Evolutionary conservation across 2,888 invertebrate species (phyloP).

Genomic region (Mythimna pallens): DNA sequence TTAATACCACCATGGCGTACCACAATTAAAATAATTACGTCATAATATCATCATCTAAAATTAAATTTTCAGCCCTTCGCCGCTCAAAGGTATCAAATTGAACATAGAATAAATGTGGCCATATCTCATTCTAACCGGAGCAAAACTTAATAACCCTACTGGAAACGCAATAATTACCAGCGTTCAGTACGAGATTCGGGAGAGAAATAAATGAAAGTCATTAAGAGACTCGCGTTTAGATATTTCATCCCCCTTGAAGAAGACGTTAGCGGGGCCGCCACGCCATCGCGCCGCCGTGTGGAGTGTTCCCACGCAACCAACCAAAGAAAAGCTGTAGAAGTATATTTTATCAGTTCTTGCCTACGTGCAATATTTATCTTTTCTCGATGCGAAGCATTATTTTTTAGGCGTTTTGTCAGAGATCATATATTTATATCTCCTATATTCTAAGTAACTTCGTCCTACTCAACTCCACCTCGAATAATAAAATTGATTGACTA

Average conservation of each 20-base stretch:
- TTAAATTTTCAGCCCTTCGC: conserved; percentile 87
- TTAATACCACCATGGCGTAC: conserved; percentile 65
- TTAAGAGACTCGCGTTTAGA: conserved; percentile 89
- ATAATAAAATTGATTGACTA: too few species aligned
- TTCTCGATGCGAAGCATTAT: background rate
- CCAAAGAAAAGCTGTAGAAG: conserved; percentile 74
- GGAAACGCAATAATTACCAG: conserved; percentile 89
- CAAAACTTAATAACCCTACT: conserved; percentile 90
- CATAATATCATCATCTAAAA: conserved; percentile 84
- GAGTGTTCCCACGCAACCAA: conserved; percentile 83
- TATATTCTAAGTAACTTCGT: too few species aligned
- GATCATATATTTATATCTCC: too few species aligned
- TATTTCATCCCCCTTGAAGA: conserved; percentile 89
- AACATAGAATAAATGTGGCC: conserved; percentile 86
- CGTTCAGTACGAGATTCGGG: conserved; percentile 88
- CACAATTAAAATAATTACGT: conserved; percentile 86
- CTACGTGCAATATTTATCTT: conserved; percentile 14
- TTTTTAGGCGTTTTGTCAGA: too few species aligned
- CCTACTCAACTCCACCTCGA: too few species aligned
- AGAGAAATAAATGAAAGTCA: conserved; percentile 89
- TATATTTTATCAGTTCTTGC: conserved; percentile 36
- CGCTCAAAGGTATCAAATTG: conserved; percentile 86
- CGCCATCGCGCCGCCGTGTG: conserved; percentile 76
- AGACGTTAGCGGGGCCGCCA: conserved; percentile 84
- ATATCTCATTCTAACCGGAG: conserved; percentile 89